phyloP scores from a whole-genome alignment of 2,888 invertebrate genomes.

The Baronia brevicornis region DNA sequence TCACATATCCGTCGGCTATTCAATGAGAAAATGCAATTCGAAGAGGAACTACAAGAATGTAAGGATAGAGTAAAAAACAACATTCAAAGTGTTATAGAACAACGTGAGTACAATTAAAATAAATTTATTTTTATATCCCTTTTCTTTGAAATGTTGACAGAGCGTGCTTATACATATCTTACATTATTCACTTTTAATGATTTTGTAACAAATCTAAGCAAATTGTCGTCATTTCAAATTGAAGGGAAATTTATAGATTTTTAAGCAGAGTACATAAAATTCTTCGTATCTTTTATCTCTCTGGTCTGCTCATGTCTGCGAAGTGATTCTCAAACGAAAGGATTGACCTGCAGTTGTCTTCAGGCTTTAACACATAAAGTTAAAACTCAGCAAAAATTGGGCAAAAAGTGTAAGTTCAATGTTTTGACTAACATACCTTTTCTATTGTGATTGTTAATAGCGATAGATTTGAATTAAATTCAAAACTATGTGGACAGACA shows the following conservation, averaged over 20 bases:
- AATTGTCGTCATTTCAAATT: neutral
- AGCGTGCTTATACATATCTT: neutral
- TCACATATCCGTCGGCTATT: conserved; percentile 91
- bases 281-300: conserved; percentile 19
- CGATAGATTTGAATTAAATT: no score
- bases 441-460: no score
- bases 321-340: conserved; percentile 21
- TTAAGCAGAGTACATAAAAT: conserved; percentile 4
- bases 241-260: neutral
- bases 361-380: conserved; percentile 16
- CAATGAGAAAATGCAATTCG: conserved; percentile 88
- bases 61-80: conserved; percentile 88
- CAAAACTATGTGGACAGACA: no score
- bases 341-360: conserved; percentile 26
- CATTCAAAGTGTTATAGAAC: conserved; percentile 89
- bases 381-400: conserved; percentile 14
- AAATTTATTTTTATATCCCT: conserved; percentile 2
- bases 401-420: conserved; percentile 19
- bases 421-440: conserved; percentile 34
- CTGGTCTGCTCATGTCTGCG: conserved; percentile 23
- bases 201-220: no score
- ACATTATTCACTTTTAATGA: conserved; percentile 1
- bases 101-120: conserved; percentile 84
- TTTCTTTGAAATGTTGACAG: conserved; percentile 8
- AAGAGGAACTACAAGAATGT: conserved; percentile 91